phyloP scores from a whole-genome alignment of 2,888 invertebrate species.

The Calliopum simillimum region DNA sequence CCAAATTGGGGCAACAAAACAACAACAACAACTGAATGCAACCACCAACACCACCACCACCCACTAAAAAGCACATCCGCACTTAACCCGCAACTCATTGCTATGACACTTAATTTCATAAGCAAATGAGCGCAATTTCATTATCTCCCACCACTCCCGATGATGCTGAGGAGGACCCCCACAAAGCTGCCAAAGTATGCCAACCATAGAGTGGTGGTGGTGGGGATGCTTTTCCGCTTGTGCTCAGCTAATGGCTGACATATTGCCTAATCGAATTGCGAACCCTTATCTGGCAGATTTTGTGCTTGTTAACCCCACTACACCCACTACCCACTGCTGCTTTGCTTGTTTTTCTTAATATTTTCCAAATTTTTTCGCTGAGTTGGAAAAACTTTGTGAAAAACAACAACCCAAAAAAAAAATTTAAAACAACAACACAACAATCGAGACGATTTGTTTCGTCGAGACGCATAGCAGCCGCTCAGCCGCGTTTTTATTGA shows the following conservation, averaged over 20 bases:
- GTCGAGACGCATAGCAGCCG: background rate
- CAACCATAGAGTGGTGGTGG: background rate
- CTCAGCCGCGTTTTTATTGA: constrained; percentile 5
- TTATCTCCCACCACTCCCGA: constrained; percentile 5
- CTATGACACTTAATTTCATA: constrained; percentile 21
- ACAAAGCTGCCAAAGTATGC: background rate
- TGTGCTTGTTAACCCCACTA: background rate
- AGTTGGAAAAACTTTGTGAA: constrained; percentile 15
- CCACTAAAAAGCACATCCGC: background rate
- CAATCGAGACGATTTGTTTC: background rate
- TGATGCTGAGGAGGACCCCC: background rate
- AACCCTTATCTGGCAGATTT: constrained; percentile 24
- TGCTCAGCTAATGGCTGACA: constrained; percentile 29
- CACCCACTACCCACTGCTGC: background rate
- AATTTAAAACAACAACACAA: constrained; percentile 6
- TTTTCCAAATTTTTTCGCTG: constrained; percentile 13
- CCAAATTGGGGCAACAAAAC: background rate
- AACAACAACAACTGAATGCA: background rate
- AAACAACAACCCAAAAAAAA: background rate
- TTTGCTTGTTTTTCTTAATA: constrained; percentile 8
- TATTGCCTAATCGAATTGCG: constrained; percentile 30
- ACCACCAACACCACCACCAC: background rate
- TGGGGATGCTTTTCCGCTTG: constrained; percentile 11
- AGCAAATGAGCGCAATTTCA: constrained; percentile 25
- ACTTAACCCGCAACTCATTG: background rate